phyloP scores from a whole-genome alignment of 2,888 invertebrate species.

The Scaptomyza cyrtandrae region DNA sequence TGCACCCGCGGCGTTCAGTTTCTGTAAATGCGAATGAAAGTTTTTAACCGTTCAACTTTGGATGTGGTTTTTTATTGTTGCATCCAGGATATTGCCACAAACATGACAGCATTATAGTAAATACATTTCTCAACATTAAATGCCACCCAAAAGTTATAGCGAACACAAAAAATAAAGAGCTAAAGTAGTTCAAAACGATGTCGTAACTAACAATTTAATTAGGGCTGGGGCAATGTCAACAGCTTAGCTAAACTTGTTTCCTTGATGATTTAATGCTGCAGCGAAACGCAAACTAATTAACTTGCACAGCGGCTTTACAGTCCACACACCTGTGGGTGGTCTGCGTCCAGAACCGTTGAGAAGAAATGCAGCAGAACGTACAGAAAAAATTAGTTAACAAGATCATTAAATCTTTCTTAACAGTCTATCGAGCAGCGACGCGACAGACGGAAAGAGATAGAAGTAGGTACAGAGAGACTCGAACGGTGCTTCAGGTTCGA shows the following conservation, averaged over 20 bases:
- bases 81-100: constrained; percentile 39
- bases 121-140: constrained; percentile 50
- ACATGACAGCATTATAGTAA: constrained; percentile 46
- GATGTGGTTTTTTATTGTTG: constrained; percentile 20
- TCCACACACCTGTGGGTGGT: constrained; percentile 66
- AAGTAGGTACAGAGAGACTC: background rate
- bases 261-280: constrained; percentile 37
- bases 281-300: constrained; percentile 62
- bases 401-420: constrained; percentile 79
- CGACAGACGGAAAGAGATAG: constrained; percentile 1
- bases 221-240: constrained; percentile 13
- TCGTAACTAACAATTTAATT: constrained; percentile 10
- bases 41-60: constrained; percentile 34
- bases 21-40: constrained; percentile 61
- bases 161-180: background rate
- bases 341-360: constrained; percentile 13
- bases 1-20: constrained; percentile 65
- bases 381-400: constrained; percentile 73
- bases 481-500: constrained; percentile 5
- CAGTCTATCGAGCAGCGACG: constrained; percentile 52
- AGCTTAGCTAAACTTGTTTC: constrained; percentile 34
- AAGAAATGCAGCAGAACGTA: constrained; percentile 12
- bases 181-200: background rate
- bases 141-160: constrained; percentile 57
- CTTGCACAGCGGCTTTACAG: constrained; percentile 56